Conservation (phyloP, 1,140 invertebrate species). For the Trypoxylus dichotomus region DNA sequence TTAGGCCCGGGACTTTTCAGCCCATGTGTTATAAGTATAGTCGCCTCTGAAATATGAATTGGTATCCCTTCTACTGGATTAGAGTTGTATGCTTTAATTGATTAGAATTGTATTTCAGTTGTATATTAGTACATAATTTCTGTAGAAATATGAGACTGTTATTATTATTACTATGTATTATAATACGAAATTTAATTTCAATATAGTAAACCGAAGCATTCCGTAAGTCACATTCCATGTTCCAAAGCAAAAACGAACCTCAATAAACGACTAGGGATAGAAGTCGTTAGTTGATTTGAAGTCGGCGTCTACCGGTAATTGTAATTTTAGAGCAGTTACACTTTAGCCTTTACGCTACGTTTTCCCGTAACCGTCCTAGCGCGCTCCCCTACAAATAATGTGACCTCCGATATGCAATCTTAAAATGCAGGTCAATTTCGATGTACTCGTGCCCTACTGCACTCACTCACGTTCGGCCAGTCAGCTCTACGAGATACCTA, state of each 20-base stretch:
- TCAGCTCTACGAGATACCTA: not conserved
- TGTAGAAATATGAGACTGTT: no score
- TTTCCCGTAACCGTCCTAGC: not conserved
- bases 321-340: not conserved
- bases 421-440: conserved; percentile 8
- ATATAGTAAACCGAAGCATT: no score
- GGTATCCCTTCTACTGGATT: no score
- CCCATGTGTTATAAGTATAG: no score
- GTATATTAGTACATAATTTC: no score
- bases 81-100: no score
- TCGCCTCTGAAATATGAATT: no score
- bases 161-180: no score
- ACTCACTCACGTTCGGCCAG: not conserved
- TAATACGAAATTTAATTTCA: no score
- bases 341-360: not conserved
- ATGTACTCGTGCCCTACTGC: not conserved
- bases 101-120: no score
- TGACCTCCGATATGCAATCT: not conserved
- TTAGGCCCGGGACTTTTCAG: no score
- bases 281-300: not conserved
- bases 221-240: no score
- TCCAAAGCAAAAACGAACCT: not conserved
- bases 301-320: not conserved
- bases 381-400: not conserved
- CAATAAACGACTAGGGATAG: not conserved